Evolutionary conservation across 35 echinoderm and acorn worm genomes (phyloP), one percentile per base, ranked within the genome.

Genomic region (Heliocidaris erythrogramma): DNA sequence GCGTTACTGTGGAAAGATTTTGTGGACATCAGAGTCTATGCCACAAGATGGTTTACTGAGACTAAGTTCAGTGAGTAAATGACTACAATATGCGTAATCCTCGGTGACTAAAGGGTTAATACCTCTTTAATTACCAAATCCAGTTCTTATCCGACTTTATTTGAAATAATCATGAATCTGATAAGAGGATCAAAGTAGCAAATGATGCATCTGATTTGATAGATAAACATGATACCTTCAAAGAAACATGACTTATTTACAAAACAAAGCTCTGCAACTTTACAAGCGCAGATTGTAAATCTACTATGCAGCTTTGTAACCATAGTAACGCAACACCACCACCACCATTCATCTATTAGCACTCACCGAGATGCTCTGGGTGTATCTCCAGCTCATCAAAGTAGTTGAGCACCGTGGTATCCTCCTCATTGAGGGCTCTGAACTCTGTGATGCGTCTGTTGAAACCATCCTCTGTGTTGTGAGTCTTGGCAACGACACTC

Each of bases 321-420:
- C 35, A 42, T 42, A n/a, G n/a, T 8, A 56, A 56, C 6, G 13
- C 52, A 56, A 56, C 49, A 2, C 52, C 52, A 56, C 6, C 13
- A 0, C 9, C 52, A 56, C 52, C 52, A 56, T 56, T 14, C 65
- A n/a, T 78, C 65, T 69, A 3, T 78, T 78, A 18, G 2, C 65
- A 78, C 97, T 96, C 32, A 99, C 98, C 98, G 24, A 99, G 93
- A 85, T 97, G 96, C 32, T 97, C 96, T 10, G 98, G 98, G 87
- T 97, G 98, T 31, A 99, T 97, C 88, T 99, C 98, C 49, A 99
- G 92, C 88, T 99, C 98, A 90, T 99, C 98, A 97, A 99, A 99
- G 95, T 99, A 99, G 49, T 99, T 97, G 29, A 99, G 96, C 17
- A 99, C 98, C 1, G 98, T 97, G 48, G 96, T 96, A 85, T 97